phyloP scores from a whole-genome alignment of 2,113 vertebrate genomes.

The Garra rufa region DNA sequence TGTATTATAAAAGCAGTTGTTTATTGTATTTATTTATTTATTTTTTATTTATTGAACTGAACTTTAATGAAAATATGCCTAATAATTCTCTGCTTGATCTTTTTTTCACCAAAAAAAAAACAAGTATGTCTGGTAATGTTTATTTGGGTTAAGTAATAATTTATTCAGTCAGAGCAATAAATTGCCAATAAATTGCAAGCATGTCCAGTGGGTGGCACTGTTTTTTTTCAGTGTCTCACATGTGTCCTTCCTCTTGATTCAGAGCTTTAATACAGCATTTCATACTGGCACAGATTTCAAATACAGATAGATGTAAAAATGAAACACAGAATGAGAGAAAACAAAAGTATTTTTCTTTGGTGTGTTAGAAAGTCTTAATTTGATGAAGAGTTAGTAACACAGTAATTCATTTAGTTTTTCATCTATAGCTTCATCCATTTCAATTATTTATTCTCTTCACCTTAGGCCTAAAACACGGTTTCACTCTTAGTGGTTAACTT shows the following conservation, averaged over 20 bases:
- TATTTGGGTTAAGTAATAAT: constrained; percentile 18
- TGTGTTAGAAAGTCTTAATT: not conserved
- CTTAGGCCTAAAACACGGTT: not conserved
- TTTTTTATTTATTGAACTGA: constrained; percentile 1
- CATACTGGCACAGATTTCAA: not conserved
- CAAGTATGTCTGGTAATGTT: not conserved
- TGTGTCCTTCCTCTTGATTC: not conserved
- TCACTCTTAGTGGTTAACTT: not conserved
- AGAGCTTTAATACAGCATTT: not conserved
- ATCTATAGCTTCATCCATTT: not conserved
- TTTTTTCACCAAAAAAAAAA: constrained; percentile 4
- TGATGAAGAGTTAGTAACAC: not conserved
- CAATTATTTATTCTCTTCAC: not conserved
- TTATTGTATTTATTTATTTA: not conserved
- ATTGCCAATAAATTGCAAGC: constrained; percentile 25
- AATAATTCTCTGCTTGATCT: not conserved
- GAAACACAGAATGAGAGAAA: no score
- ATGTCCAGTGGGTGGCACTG: constrained; percentile 53
- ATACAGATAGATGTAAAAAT: not conserved
- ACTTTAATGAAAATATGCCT: not conserved
- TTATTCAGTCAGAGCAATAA: constrained; percentile 29
- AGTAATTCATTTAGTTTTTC: not conserved
- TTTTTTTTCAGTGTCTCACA: constrained; percentile 36
- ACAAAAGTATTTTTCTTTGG: not conserved
- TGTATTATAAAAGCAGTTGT: not conserved